Conservation (phyloP, 2,113 vertebrate genomes). For the Hiodon alosoides region DNA sequence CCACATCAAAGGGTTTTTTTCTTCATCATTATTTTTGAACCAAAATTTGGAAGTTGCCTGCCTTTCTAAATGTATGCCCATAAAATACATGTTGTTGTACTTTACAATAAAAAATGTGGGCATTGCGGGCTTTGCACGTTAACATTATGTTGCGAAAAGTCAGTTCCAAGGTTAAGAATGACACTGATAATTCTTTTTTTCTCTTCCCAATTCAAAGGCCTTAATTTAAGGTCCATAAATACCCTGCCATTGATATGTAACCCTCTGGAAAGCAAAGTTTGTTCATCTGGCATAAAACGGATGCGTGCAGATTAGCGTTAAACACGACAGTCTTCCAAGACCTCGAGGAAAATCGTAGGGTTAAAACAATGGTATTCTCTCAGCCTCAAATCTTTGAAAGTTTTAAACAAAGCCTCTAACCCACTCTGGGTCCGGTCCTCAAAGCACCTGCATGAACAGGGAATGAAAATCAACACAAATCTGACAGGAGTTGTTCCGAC, state of each 20-base stretch:
- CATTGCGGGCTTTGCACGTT: not conserved
- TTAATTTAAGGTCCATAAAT: slow-evolving; percentile 5
- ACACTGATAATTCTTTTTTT: slow-evolving; percentile 2
- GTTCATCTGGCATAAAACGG: slow-evolving; percentile 8
- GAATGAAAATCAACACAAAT: too few species aligned
- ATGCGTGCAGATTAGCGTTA: not conserved
- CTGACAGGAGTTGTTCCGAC: too few species aligned
- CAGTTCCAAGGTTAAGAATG: not conserved
- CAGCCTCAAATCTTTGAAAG: too few species aligned
- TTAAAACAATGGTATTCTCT: too few species aligned
- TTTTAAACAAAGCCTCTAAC: too few species aligned
- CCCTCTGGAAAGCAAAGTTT: slow-evolving; percentile 7
- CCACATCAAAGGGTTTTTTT: too few species aligned
- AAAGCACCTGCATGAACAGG: too few species aligned
- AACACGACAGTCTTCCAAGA: not conserved
- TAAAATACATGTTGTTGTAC: not conserved
- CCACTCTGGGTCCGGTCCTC: too few species aligned
- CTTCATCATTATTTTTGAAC: not conserved
- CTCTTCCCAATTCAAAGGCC: not conserved
- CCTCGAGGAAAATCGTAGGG: not conserved
- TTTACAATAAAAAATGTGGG: not conserved
- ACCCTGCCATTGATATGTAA: slow-evolving; percentile 9
- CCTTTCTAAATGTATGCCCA: not conserved
- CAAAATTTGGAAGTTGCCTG: not conserved
- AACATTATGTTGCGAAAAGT: not conserved